A percentile compares a stretch with the other conserved stretches of the same genome.
These are phyloP conservation scores for Hylaea fasciaria DNA, from an alignment of 2,888 invertebrate genomes.

Conservation along the genomic window DNA sequence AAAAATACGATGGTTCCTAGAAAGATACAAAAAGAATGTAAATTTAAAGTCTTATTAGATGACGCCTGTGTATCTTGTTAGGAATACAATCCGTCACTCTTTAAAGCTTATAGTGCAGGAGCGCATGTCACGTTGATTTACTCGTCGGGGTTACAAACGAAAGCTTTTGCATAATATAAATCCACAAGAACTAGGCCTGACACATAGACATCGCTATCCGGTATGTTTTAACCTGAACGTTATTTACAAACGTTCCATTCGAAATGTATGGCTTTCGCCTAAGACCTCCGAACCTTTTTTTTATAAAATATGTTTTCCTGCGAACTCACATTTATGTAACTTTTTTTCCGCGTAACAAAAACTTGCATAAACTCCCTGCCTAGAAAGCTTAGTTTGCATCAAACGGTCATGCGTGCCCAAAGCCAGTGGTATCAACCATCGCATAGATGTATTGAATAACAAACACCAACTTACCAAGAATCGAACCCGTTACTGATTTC, in stretches of 20 bases:
- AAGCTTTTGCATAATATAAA: too few relatives aligned
- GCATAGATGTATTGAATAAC: constrained; percentile 69
- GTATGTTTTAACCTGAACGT: too few relatives aligned
- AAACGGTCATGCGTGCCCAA: constrained; percentile 55
- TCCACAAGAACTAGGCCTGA: too few relatives aligned
- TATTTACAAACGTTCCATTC: too few relatives aligned
- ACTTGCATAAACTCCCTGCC: constrained; percentile 35
- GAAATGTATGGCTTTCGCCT: too few relatives aligned
- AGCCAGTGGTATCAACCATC: constrained; percentile 56
- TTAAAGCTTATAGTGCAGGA: constrained; percentile 30
- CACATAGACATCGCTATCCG: too few relatives aligned
- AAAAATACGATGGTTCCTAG: constrained; percentile 37
- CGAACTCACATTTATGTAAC: background rate
- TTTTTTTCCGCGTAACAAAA: constrained; percentile 20
- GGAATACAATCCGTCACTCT: constrained; percentile 68
- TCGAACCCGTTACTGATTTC: constrained; percentile 59
- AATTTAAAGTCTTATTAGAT: constrained; percentile 49
- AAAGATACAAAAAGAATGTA: constrained; percentile 43
- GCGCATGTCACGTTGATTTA: constrained; percentile 22
- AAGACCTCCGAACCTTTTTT: too few relatives aligned
- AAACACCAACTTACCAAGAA: constrained; percentile 63
- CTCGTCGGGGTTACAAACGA: constrained; percentile 7
- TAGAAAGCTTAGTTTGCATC: constrained; percentile 49
- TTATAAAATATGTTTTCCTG: too few relatives aligned
- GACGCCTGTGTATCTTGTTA: constrained; percentile 75